phyloP scores from a whole-genome alignment of 1,140 invertebrate species.

The Cardiocondyla obscurior region DNA sequence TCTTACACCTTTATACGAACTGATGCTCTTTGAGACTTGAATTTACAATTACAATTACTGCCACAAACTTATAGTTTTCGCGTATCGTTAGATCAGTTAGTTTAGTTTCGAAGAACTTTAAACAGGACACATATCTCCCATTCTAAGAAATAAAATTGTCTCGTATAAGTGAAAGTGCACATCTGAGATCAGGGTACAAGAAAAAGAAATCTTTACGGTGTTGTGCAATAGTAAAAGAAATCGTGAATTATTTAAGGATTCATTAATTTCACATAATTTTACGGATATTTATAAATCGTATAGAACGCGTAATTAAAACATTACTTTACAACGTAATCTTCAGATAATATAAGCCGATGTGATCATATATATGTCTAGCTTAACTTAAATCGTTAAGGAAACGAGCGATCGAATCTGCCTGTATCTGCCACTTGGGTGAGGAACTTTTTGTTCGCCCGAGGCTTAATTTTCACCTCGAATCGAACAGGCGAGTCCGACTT shows the following conservation, averaged over 20 bases:
- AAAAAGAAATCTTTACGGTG: not conserved
- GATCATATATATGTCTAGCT: slow-evolving; percentile 42
- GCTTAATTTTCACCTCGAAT: not conserved
- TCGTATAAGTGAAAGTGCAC: slow-evolving; percentile 23
- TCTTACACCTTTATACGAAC: slow-evolving; percentile 23
- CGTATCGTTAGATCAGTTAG: not conserved
- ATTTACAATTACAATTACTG: slow-evolving; percentile 12
- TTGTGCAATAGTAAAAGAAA: slow-evolving; percentile 43
- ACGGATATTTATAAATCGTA: slow-evolving; percentile 27
- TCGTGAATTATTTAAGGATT: slow-evolving; percentile 48
- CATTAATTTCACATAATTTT: slow-evolving; percentile 50
- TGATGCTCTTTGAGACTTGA: slow-evolving; percentile 1
- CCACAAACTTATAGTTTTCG: not conserved
- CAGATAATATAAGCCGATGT: slow-evolving; percentile 46
- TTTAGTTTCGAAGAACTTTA: slow-evolving; percentile 9
- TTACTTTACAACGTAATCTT: slow-evolving; percentile 7
- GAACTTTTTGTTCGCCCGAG: not conserved
- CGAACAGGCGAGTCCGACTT: not conserved
- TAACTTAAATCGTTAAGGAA: slow-evolving; percentile 11
- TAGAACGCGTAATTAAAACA: not conserved
- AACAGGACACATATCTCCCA: slow-evolving; percentile 36
- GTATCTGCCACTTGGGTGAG: not conserved
- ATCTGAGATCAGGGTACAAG: slow-evolving; percentile 67
- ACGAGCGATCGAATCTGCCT: not conserved
- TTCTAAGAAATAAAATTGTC: slow-evolving; percentile 1